Evolutionary conservation across 2,113 vertebrate species (phyloP).

Genomic region (Oreochromis spilurus): DNA sequence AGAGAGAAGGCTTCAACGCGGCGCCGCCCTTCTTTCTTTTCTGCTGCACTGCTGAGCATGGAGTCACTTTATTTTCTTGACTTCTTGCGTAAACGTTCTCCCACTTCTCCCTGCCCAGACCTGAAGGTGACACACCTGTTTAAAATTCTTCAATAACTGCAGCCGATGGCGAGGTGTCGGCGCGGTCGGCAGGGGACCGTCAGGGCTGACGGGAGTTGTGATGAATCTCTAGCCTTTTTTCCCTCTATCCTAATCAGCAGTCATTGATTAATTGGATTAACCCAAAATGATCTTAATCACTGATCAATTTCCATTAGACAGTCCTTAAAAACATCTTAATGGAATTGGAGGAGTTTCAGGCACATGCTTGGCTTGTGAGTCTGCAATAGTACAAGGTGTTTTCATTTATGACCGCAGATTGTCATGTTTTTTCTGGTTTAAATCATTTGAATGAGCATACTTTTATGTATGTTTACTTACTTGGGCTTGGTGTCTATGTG

Average conservation of each 20-base stretch:
- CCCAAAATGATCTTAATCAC: slow-evolving; percentile 63
- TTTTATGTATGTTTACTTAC: neutral
- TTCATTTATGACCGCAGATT: neutral
- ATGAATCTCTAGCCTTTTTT: slow-evolving; percentile 7
- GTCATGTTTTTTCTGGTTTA: neutral
- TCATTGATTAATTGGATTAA: slow-evolving; percentile 70
- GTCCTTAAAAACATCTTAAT: slow-evolving; percentile 61
- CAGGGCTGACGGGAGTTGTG: neutral
- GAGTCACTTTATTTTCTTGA: neutral
- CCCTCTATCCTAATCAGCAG: slow-evolving; percentile 44
- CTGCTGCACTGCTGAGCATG: neutral
- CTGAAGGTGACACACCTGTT: slow-evolving; percentile 55
- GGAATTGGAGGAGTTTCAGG: slow-evolving; percentile 30
- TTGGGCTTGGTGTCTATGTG: neutral
- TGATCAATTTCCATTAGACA: slow-evolving; percentile 72
- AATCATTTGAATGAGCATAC: neutral
- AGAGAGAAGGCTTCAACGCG: neutral
- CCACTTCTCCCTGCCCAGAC: neutral
- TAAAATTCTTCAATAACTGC: slow-evolving; percentile 23
- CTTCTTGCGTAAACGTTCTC: neutral
- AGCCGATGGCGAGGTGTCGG: neutral
- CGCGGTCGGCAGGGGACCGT: neutral
- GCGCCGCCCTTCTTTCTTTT: neutral
- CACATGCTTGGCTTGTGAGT: neutral
- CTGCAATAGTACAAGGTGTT: neutral